phyloP scores from a whole-genome alignment of 2,888 invertebrate genomes.

The Yponomeuta malinellus region DNA sequence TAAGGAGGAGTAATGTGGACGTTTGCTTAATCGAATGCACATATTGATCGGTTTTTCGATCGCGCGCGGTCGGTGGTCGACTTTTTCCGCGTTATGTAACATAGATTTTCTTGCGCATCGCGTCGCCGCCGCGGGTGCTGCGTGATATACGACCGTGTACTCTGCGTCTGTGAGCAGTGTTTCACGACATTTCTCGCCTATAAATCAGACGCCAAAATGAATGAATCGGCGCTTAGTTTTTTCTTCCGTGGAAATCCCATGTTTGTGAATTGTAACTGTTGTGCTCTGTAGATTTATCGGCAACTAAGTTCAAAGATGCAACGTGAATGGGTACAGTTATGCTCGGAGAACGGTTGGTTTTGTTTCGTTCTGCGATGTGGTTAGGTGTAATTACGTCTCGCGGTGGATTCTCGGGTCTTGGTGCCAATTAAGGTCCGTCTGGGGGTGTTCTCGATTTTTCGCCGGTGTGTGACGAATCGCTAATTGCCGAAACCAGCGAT shows the following conservation, averaged over 20 bases:
- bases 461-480: conserved; percentile 59
- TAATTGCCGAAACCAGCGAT: conserved; percentile 59
- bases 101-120: conserved; percentile 53
- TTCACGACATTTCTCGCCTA: conserved; percentile 58
- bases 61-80: conserved; percentile 56
- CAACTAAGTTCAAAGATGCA: neutral
- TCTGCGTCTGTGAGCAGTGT: conserved; percentile 59
- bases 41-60: conserved; percentile 65
- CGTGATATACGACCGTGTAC: conserved; percentile 62
- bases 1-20: conserved; percentile 38
- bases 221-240: conserved; percentile 54
- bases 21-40: conserved; percentile 65
- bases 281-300: neutral
- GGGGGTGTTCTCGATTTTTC: conserved; percentile 26
- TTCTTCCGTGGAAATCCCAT: conserved; percentile 25
- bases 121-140: conserved; percentile 29
- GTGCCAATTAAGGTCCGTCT: conserved; percentile 47
- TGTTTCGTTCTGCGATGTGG: conserved; percentile 1
- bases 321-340: neutral
- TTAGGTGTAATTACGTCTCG: conserved; percentile 12
- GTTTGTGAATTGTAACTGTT: neutral
- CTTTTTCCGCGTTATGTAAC: conserved; percentile 63
- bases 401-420: conserved; percentile 29
- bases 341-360: neutral
- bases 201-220: conserved; percentile 71